A percentile compares a stretch with the other conserved stretches of the same genome.
phyloP scores from a whole-genome alignment of 2,113 vertebrate genomes.

The Elachura formosa region DNA sequence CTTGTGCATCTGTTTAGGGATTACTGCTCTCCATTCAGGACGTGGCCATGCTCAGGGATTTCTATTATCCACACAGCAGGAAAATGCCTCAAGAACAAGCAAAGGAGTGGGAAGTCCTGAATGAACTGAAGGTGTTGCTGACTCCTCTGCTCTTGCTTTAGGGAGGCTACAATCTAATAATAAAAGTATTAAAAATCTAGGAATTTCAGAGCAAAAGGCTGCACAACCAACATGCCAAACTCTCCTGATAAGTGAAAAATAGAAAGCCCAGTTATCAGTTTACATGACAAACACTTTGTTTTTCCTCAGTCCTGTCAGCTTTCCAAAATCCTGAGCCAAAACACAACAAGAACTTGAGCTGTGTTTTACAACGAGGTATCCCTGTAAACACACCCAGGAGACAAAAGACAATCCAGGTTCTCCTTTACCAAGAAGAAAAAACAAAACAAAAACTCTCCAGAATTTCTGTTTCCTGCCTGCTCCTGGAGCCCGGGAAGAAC shows the following conservation, averaged over 20 bases:
- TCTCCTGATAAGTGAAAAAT: neutral
- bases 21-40: neutral
- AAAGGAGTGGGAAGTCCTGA: neutral
- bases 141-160: neutral
- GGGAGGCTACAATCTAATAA: neutral
- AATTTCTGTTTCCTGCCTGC: neutral
- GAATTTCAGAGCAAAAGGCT: neutral
- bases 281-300: conserved; percentile 27
- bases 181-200: neutral
- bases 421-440: neutral
- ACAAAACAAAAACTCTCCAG: neutral
- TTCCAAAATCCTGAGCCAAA: conserved; percentile 43
- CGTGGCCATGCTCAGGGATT: neutral
- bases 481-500: neutral
- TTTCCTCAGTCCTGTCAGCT: conserved; percentile 39
- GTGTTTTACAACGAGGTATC: neutral
- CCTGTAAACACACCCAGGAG: neutral
- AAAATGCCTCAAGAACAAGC: neutral
- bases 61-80: neutral
- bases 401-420: neutral
- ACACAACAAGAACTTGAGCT: neutral
- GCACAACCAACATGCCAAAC: neutral
- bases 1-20: neutral
- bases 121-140: neutral
- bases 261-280: conserved; percentile 1